These are phyloP conservation scores for Leptinotarsa juncta DNA, from an alignment of 2,888 invertebrate genomes.

Conservation along the genomic window DNA sequence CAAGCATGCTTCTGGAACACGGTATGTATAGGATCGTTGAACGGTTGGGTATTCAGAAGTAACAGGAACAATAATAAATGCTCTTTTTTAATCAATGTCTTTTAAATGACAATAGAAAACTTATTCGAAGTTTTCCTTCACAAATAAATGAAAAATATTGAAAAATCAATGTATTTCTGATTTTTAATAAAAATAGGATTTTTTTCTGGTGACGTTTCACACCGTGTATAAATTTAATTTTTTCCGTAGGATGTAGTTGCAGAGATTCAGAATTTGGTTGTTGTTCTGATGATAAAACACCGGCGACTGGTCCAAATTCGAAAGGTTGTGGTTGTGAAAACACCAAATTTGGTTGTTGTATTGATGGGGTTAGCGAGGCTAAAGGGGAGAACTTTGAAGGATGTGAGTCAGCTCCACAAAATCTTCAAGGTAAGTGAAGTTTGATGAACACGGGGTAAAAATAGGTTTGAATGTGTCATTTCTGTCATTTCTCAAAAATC, in stretches of 20 bases:
- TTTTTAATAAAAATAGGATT: too few relatives aligned
- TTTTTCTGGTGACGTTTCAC: too few relatives aligned
- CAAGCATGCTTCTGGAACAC: not conserved
- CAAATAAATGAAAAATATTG: too few relatives aligned
- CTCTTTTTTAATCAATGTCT: too few relatives aligned
- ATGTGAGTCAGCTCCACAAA: constrained; percentile 78
- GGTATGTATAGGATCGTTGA: not conserved
- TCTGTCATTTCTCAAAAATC: too few relatives aligned
- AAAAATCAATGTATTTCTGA: too few relatives aligned
- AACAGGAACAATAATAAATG: too few relatives aligned
- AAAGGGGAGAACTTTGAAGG: constrained; percentile 86
- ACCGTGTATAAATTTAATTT: not conserved
- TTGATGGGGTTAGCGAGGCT: constrained; percentile 83
- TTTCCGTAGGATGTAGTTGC: constrained; percentile 78
- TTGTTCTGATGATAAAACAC: constrained; percentile 85
- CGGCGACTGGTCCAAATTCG: constrained; percentile 80
- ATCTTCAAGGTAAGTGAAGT: constrained; percentile 71
- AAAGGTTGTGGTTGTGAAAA: constrained; percentile 86
- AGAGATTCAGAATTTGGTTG: constrained; percentile 82
- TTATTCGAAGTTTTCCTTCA: too few relatives aligned
- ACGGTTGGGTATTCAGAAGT: too few relatives aligned
- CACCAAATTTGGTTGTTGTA: constrained; percentile 86
- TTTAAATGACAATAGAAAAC: too few relatives aligned
- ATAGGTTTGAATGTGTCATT: too few relatives aligned
- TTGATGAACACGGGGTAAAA: not conserved